Evolutionary conservation across 2,888 invertebrate genomes (phyloP), one percentile per base, ranked within the genome.

Genomic region (Antheraea yamamai): DNA sequence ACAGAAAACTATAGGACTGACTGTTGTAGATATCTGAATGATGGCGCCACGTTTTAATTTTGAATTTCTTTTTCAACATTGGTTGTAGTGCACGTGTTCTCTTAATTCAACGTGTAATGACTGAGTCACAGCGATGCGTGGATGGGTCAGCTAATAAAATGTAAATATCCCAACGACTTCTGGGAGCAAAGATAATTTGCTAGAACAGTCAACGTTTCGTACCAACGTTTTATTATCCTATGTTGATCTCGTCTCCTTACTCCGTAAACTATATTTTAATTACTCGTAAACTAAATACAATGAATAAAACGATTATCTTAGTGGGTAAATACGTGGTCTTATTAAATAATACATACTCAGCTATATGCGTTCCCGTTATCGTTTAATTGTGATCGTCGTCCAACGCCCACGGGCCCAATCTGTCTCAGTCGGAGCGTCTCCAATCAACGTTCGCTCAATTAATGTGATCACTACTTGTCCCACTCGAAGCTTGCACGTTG

Each of bases 361-460:
- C 20, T 30, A 30, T 70, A n/a, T 35, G 39, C 20, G 39, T 39
- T n/a, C 70, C 14, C 39, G 20, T 20, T 70, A 70, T 70, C 70
- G 39, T 39, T 70, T 70, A 70, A 70, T 70, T 70, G 70, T 70
- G 70, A 70, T 70, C 70, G 70, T 18, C 39, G 39, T n/a, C 20
- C 10, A n/a, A 20, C 39, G 70, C 20, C 39, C 70, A 35, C 70
- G 39, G 70, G 26, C 30, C 26, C 64, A 66, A 66, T 70, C 70
- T 39, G 39, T 20, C 70, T 70, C 35, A 35, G 39, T 39, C 39
- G 70, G 23, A 35, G 70, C 64, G 64, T 30, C 70, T 70, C 39
- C 70, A 70, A 70, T 70, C 39, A 70, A 39, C 39, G 70, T 18
- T 70, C 7, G 70, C 35, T 20, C 70, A 39, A 70, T 70, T 70